A percentile compares a stretch with the other conserved stretches of the same genome.
Conservation (phyloP, 2,113 vertebrate species). For the Caracal caracal region DNA sequence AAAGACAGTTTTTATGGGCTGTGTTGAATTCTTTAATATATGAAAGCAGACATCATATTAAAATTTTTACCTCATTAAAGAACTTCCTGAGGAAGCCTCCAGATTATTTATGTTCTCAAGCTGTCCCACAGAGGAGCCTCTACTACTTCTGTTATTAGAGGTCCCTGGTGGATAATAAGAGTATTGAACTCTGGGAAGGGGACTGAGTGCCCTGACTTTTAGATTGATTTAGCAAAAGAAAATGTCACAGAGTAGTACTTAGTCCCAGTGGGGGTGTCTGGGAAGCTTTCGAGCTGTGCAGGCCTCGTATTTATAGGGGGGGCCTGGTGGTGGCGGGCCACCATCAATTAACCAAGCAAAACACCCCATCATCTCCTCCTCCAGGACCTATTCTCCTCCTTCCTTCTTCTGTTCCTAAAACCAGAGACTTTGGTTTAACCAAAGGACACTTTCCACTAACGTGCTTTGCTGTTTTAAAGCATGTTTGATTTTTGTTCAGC, state of each 20-base stretch:
- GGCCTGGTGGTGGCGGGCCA: rapidly evolving
- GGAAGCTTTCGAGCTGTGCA: background rate
- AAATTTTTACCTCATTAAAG: background rate
- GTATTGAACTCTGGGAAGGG: background rate
- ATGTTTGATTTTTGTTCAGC: background rate
- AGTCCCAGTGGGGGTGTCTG: background rate
- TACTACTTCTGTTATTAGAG: background rate
- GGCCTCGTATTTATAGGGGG: background rate
- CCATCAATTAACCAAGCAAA: background rate
- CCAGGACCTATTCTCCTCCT: too few relatives aligned
- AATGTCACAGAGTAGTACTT: background rate
- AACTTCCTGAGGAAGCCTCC: background rate
- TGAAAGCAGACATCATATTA: background rate
- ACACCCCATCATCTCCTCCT: background rate
- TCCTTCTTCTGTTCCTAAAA: background rate
- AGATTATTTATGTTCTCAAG: too few relatives aligned
- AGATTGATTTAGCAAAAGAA: background rate
- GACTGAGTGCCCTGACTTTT: background rate
- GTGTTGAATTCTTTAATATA: background rate
- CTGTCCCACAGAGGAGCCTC: background rate
- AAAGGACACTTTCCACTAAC: background rate
- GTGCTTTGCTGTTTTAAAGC: background rate
- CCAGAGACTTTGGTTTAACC: background rate
- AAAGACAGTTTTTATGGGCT: background rate
- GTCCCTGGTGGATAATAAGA: background rate